Conservation (phyloP, 2,113 vertebrate genomes). For the Perca fluviatilis region DNA sequence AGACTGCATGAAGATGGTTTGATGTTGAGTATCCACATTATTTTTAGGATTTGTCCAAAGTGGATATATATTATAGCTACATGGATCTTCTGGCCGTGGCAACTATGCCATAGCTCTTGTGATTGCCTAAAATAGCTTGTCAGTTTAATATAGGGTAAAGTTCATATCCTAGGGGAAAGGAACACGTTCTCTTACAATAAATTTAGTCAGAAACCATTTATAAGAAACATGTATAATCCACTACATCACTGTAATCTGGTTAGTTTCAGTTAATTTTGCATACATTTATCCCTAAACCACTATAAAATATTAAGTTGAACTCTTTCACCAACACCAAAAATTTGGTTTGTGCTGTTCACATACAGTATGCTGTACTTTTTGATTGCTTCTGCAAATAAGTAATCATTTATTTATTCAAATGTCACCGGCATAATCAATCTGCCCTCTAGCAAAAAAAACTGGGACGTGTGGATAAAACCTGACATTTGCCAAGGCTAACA, state of each 20-base stretch:
- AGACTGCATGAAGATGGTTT: background rate
- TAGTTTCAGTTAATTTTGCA: background rate
- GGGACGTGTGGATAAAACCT: conserved; percentile 40
- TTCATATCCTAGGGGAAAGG: conserved; percentile 3
- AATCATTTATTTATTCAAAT: conserved; percentile 52
- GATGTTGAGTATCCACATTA: conserved; percentile 28
- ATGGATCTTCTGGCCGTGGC: conserved; percentile 15
- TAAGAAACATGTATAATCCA: background rate
- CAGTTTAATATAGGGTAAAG: conserved; percentile 54
- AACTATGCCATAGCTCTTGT: conserved; percentile 33
- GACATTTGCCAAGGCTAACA: conserved; percentile 47
- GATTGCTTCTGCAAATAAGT: conserved; percentile 22
- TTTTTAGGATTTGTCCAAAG: conserved; percentile 55
- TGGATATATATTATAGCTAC: conserved; percentile 17
- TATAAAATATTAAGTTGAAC: background rate
- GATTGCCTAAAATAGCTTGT: conserved; percentile 48
- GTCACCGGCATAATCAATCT: conserved; percentile 35
- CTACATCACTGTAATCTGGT: background rate
- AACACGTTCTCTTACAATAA: conserved; percentile 1
- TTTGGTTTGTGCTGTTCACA: background rate
- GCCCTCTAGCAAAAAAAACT: conserved; percentile 25
- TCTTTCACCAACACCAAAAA: background rate
- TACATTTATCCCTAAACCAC: too few species aligned
- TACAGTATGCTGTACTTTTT: background rate
- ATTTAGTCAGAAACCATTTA: background rate